These are phyloP conservation scores for Leptinotarsa lineolata DNA, from an alignment of 1,140 invertebrate genomes.

Conservation along the genomic window DNA sequence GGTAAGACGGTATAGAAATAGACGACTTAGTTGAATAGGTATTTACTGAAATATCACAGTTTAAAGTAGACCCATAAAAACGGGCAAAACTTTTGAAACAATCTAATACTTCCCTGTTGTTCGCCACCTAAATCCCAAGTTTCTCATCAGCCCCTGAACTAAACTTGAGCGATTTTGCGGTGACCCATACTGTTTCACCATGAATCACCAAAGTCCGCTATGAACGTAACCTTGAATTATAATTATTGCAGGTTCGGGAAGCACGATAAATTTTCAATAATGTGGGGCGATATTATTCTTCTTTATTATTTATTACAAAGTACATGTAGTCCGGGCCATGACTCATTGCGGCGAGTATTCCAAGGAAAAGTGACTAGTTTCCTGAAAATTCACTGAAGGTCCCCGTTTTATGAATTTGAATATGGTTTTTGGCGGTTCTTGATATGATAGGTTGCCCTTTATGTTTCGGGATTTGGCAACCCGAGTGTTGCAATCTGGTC, in stretches of 20 bases:
- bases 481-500: no score
- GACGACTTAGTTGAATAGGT: no score
- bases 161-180: not conserved
- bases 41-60: no score
- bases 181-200: not conserved
- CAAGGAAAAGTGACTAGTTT: not conserved
- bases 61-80: no score
- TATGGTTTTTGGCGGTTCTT: no score
- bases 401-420: no score
- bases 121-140: no score
- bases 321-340: not conserved
- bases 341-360: not conserved
- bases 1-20: no score
- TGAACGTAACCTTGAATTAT: constrained; percentile 6
- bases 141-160: not conserved
- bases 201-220: not conserved
- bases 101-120: no score
- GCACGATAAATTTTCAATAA: constrained; percentile 8
- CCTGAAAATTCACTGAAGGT: not conserved
- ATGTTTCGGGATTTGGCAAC: no score
- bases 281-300: not conserved
- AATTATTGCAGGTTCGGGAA: constrained; percentile 8
- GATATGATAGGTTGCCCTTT: no score
- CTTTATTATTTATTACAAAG: not conserved
- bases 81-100: no score